These are phyloP conservation scores for Sebastes steindachneri DNA, from an alignment of 2,797 vertebrate genomes.

Conservation along the genomic window DNA sequence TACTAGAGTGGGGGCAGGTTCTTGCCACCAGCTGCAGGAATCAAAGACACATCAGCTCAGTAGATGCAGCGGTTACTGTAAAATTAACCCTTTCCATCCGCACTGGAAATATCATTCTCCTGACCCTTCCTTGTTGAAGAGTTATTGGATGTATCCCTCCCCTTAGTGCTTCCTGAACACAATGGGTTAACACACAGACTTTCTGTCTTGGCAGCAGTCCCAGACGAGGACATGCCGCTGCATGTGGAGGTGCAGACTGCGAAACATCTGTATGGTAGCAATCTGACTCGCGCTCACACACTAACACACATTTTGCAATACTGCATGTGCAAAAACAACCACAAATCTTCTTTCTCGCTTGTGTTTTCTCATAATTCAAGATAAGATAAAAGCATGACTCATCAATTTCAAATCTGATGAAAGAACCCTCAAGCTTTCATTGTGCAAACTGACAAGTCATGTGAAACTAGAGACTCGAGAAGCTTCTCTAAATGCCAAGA, in stretches of 20 bases:
- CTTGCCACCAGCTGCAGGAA: constrained; percentile 32
- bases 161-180: constrained; percentile 48
- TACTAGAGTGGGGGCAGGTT: background rate
- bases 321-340: background rate
- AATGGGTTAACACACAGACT: constrained; percentile 86
- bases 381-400: constrained; percentile 32
- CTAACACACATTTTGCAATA: constrained; percentile 23
- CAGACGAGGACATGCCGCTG: constrained; percentile 87
- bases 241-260: constrained; percentile 87
- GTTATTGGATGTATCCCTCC: constrained; percentile 1
- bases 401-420: constrained; percentile 25
- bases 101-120: constrained; percentile 6
- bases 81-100: constrained; percentile 45
- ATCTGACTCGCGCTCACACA: constrained; percentile 43
- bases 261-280: constrained; percentile 89
- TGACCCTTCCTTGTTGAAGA: background rate
- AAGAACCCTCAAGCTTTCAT: background rate
- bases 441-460: constrained; percentile 28
- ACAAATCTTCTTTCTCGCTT: constrained; percentile 10
- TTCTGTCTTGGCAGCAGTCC: constrained; percentile 86
- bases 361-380: constrained; percentile 39
- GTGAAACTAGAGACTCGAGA: constrained; percentile 20
- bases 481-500: background rate
- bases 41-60: constrained; percentile 30
- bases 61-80: constrained; percentile 16